Conservation (phyloP, 2,113 vertebrate species). For the Megaptera novaeangliae region DNA sequence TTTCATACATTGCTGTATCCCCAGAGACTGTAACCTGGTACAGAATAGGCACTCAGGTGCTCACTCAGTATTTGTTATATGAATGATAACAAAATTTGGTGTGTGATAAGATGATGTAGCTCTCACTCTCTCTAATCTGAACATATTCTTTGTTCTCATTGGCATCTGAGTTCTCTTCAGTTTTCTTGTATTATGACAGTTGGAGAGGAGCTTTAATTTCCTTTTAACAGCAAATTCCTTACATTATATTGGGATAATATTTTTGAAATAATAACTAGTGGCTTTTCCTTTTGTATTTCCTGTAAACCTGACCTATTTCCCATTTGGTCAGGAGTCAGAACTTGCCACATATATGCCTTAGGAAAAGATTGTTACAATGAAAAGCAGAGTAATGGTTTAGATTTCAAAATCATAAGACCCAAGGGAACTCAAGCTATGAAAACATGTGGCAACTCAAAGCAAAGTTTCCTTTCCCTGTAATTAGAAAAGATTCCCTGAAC, state of each 20-base stretch:
- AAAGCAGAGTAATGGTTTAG: neutral
- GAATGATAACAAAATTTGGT: neutral
- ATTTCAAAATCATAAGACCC: neutral
- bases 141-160: neutral
- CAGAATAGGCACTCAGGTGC: neutral
- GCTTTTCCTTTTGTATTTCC: conserved; percentile 4
- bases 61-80: neutral
- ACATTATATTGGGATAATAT: neutral
- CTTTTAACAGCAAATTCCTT: neutral
- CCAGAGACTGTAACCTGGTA: neutral
- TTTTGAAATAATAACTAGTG: neutral
- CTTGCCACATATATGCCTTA: neutral
- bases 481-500: neutral
- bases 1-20: neutral
- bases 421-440: neutral
- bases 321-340: neutral
- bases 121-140: neutral
- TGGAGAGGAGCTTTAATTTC: neutral
- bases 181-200: neutral
- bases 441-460: neutral
- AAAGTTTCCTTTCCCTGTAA: neutral
- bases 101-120: neutral
- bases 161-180: neutral
- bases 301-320: neutral
- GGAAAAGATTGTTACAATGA: neutral